Base-by-base conservation (phyloP, 2,888 invertebrate species). In the Epicampocera succincta region DNA sequence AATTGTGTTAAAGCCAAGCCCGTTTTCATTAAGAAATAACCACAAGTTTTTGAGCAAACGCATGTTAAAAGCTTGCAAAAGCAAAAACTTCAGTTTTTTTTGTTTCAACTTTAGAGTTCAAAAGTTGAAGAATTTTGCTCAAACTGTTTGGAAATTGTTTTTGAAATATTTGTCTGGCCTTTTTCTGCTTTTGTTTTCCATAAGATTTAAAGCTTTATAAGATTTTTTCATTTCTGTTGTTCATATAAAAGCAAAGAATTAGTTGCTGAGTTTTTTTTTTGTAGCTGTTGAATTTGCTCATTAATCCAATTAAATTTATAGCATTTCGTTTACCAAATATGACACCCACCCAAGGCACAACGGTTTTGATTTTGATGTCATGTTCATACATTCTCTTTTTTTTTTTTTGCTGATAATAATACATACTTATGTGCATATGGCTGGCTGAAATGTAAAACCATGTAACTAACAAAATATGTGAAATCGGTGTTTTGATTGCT, bases 1-100 rank as follows among this genome's bases (percentile, higher is more conserved):
- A 82, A 78, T 71, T 78, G 69, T 74, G 82, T 78, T 82, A 65
- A 77, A 77, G 77, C 81, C 81, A 82, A 82, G 77, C 81, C 81
- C 63, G 42, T 81, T 63, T 72, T 56, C 68, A 56, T 69, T 74
- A 74, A 77, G 54, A 73, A 77, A 73, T 56, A 48, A 50, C 15
- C 56, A 72, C 15, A 68, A 42, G 25, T 56, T 81, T 63, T 8
- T 40, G 42, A 71, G 58, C 33, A 82, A 33, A 78, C 82, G 81
- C 81, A 81, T 81, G 73, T 81, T 42, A 33, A 6, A 42, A 50
- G 52, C 40, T 19, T 25, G 12, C n/a, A 50, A 44, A 68, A 61
- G 15, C 15, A 38, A 38, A 19, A 1, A 52, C 17, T 17, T 50
- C 44, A 42, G 21, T 13, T 15, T 58, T 52, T 46, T 69, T 58